A percentile compares a stretch with the other conserved stretches of the same genome.
phyloP scores from a whole-genome alignment of 2,113 vertebrate genomes.

The Trogon melanurus region DNA sequence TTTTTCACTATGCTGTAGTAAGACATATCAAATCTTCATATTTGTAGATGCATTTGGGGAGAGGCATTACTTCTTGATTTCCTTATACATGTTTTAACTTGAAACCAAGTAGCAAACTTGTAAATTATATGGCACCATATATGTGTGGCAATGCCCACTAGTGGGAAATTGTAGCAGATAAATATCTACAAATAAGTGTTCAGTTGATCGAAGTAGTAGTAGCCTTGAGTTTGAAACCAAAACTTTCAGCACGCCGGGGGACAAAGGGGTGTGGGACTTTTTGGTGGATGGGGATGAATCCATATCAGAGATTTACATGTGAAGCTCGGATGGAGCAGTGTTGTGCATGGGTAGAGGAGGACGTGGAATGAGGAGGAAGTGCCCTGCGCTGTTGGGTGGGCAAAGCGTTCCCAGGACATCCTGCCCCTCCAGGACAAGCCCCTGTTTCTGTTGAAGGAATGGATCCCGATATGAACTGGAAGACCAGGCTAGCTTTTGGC shows the following conservation, averaged over 20 bases:
- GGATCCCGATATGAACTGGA: background rate
- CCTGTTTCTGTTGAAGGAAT: background rate
- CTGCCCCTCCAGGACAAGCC: background rate
- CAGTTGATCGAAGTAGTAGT: background rate
- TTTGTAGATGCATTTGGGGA: background rate
- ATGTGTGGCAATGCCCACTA: background rate
- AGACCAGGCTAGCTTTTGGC: background rate
- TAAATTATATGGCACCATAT: accelerated
- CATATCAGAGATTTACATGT: background rate
- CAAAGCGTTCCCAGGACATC: background rate
- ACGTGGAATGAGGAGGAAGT: background rate
- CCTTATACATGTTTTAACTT: background rate
- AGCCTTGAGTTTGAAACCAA: background rate
- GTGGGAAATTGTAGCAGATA: background rate
- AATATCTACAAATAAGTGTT: background rate
- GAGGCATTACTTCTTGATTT: background rate
- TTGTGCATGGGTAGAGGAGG: background rate
- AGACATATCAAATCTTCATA: background rate
- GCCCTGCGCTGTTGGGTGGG: background rate
- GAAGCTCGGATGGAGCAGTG: background rate
- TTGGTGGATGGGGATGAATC: background rate
- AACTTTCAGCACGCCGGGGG: background rate
- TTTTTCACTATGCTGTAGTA: background rate
- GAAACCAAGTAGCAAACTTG: background rate
- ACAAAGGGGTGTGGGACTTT: background rate